Conservation (phyloP, 2,888 invertebrate genomes). For the Nasonovia ribisnigri region DNA sequence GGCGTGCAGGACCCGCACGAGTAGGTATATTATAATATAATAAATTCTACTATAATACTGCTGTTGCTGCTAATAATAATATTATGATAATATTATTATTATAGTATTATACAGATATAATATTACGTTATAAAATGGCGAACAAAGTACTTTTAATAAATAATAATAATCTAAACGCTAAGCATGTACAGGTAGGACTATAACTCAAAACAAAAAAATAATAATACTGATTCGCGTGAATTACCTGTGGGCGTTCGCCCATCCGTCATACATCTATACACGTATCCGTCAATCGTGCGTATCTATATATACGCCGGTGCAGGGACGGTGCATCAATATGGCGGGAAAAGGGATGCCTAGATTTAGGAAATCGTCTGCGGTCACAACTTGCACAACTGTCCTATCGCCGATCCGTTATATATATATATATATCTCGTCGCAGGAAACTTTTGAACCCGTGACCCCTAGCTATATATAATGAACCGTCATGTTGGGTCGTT, state of each 20-base stretch:
- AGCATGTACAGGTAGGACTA: not conserved
- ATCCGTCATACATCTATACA: not conserved
- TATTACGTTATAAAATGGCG: not conserved
- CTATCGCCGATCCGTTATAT: not conserved
- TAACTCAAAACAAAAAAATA: not conserved
- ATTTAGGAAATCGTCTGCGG: constrained; percentile 2
- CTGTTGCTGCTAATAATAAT: not conserved
- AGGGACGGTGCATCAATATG: not conserved
- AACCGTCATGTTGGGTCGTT: constrained; percentile 47
- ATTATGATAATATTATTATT: not conserved
- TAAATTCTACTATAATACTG: not conserved
- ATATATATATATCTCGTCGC: not conserved
- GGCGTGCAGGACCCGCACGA: not conserved
- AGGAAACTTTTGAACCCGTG: constrained; percentile 52
- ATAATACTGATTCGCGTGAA: not conserved
- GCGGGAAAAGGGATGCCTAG: not conserved
- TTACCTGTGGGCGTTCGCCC: not conserved
- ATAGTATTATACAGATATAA: not conserved
- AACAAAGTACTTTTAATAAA: not conserved
- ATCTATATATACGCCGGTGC: not conserved
- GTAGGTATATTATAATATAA: not conserved
- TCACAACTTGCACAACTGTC: not conserved
- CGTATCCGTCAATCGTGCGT: not conserved
- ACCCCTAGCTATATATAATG: not conserved
- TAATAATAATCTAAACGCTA: not conserved